A percentile compares a stretch with the other conserved stretches of the same genome.
phyloP scores from a whole-genome alignment of 2,888 invertebrate species.

The Parapristionchus giblindavisi region DNA sequence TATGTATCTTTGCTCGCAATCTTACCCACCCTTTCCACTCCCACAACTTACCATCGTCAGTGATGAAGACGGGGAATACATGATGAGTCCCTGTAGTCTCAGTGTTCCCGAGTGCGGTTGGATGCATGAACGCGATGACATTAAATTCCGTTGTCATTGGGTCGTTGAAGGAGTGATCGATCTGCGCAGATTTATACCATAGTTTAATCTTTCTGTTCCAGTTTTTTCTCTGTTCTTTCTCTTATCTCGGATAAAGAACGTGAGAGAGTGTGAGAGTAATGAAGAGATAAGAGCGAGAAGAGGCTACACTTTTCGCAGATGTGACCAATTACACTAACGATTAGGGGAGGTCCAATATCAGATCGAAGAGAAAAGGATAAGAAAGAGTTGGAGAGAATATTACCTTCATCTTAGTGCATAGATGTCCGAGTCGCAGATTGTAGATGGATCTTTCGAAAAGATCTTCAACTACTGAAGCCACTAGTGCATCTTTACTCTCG shows the following conservation, averaged over 20 bases:
- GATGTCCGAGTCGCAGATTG: slow-evolving; percentile 24
- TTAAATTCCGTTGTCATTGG: neutral
- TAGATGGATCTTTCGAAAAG: slow-evolving; percentile 36
- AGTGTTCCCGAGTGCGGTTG: slow-evolving; percentile 18
- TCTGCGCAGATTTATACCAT: neutral
- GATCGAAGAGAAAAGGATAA: neutral
- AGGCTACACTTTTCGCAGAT: neutral
- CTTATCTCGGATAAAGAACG: neutral
- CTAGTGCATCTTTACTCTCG: slow-evolving; percentile 3
- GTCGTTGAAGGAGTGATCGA: slow-evolving; percentile 8
- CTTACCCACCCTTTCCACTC: slow-evolving; percentile 11
- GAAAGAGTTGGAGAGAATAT: neutral
- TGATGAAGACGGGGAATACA: slow-evolving; percentile 16
- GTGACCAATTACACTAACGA: neutral
- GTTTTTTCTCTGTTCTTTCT: neutral
- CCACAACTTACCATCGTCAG: no score
- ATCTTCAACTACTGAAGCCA: slow-evolving; percentile 17
- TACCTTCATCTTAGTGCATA: slow-evolving; percentile 26
- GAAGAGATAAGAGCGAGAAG: neutral
- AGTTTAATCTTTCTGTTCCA: neutral
- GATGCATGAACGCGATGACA: slow-evolving; percentile 21
- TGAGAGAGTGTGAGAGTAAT: neutral
- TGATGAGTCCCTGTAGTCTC: slow-evolving; percentile 12
- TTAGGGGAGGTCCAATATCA: neutral
- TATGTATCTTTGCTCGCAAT: neutral